phyloP scores from a whole-genome alignment of 2,113 vertebrate genomes.

The Nycticorax nycticorax region DNA sequence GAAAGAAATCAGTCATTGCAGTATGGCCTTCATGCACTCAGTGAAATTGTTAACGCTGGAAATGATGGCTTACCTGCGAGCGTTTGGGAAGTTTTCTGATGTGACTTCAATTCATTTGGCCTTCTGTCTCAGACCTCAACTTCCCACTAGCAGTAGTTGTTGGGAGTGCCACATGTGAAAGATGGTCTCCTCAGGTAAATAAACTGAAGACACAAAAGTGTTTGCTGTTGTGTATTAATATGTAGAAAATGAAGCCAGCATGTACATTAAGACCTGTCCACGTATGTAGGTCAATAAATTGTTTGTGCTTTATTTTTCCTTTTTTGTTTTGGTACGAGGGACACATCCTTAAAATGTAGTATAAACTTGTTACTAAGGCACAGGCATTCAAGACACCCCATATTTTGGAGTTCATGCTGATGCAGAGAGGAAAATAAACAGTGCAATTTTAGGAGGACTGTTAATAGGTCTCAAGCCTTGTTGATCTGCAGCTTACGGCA shows the following conservation, averaged over 20 bases:
- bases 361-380: background rate
- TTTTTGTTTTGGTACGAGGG: background rate
- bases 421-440: background rate
- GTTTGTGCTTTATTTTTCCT: background rate
- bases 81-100: background rate
- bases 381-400: background rate
- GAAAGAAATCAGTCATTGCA: background rate
- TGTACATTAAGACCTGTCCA: background rate
- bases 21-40: background rate
- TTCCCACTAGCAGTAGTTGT: background rate
- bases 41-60: background rate
- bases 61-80: background rate
- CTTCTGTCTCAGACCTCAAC: background rate
- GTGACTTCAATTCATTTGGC: background rate
- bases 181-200: background rate
- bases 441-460: background rate
- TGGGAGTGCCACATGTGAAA: background rate
- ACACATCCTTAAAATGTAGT: background rate
- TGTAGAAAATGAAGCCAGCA: background rate
- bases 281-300: background rate
- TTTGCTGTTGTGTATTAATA: background rate
- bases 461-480: background rate
- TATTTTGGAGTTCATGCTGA: background rate
- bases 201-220: background rate
- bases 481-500: background rate